Percentiles rank a stretch among this genome's conserved stretches.
Conservation (phyloP, 92 coral and sea anemone genomes). For the Pocillopora grandis region DNA sequence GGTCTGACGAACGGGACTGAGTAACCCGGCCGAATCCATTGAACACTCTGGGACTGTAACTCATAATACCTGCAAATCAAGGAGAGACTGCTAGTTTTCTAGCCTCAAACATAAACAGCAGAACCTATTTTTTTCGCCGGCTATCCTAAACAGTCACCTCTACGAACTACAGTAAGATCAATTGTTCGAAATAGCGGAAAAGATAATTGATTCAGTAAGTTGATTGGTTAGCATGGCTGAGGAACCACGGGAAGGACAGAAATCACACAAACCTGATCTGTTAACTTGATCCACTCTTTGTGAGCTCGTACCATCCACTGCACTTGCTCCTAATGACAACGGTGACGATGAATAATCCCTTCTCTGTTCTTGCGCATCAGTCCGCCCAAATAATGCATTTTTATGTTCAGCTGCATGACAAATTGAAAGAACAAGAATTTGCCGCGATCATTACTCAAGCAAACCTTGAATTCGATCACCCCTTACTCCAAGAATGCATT, state of each 20-base stretch:
- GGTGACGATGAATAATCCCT: neutral
- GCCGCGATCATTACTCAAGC: too few species aligned
- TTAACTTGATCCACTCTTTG: neutral
- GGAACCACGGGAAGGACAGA: neutral
- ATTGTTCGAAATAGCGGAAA: too few species aligned
- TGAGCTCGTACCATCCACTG: conserved; percentile 12
- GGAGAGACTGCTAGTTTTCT: too few species aligned
- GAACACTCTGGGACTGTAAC: neutral
- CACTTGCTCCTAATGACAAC: conserved; percentile 16
- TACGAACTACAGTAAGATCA: too few species aligned
- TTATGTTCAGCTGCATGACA: neutral
- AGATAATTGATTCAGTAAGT: neutral
- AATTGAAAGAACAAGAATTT: neutral
- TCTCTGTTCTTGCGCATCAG: neutral
- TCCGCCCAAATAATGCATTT: neutral
- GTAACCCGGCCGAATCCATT: conserved; percentile 18
- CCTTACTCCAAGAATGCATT: too few species aligned
- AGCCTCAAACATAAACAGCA: too few species aligned
- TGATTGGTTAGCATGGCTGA: neutral
- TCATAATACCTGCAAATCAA: neutral
- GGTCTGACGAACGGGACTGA: conserved; percentile 33
- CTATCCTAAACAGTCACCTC: too few species aligned
- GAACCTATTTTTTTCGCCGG: too few species aligned
- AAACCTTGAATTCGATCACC: too few species aligned
- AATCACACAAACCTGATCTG: neutral